A percentile compares a stretch with the other conserved stretches of the same genome.
Conservation (phyloP, 2,888 invertebrate genomes). For the Sicus ferrugineus region DNA sequence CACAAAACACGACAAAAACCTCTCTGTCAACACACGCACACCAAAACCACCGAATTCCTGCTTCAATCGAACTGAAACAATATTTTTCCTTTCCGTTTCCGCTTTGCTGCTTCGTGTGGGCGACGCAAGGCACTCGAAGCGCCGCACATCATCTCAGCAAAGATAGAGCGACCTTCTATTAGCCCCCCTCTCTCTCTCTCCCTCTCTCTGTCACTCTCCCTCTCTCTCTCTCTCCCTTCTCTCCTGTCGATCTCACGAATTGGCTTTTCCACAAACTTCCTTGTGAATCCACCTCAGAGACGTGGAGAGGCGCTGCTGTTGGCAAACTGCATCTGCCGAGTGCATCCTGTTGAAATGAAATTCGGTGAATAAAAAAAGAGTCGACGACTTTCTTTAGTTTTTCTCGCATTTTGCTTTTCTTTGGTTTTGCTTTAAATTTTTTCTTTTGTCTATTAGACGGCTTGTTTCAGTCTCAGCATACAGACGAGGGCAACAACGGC, state of each 20-base stretch:
- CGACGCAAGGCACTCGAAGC: too few relatives aligned
- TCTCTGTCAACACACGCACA: not conserved
- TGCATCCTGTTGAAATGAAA: constrained; percentile 29
- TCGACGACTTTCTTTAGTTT: not conserved
- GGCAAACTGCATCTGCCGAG: constrained; percentile 9
- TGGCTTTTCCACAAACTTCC: not conserved
- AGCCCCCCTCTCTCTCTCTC: not conserved
- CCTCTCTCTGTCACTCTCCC: not conserved
- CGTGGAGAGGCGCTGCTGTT: not conserved
- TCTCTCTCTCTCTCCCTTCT: not conserved
- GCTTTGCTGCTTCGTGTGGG: constrained; percentile 34
- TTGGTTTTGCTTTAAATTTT: not conserved
- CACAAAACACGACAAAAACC: not conserved
- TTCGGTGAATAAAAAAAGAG: not conserved
- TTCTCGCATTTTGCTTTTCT: not conserved
- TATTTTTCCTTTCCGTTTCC: constrained; percentile 58
- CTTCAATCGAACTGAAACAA: constrained; percentile 59
- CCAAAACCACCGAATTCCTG: constrained; percentile 19
- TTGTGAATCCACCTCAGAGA: not conserved
- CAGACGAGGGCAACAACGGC: not conserved
- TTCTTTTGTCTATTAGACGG: constrained; percentile 9
- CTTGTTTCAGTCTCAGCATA: not conserved
- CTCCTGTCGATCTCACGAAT: not conserved
- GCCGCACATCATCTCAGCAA: too few relatives aligned
- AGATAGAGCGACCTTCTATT: not conserved